These are phyloP conservation scores for Augochlorella aurata DNA, from an alignment of 2,888 invertebrate genomes.

Conservation along the genomic window DNA sequence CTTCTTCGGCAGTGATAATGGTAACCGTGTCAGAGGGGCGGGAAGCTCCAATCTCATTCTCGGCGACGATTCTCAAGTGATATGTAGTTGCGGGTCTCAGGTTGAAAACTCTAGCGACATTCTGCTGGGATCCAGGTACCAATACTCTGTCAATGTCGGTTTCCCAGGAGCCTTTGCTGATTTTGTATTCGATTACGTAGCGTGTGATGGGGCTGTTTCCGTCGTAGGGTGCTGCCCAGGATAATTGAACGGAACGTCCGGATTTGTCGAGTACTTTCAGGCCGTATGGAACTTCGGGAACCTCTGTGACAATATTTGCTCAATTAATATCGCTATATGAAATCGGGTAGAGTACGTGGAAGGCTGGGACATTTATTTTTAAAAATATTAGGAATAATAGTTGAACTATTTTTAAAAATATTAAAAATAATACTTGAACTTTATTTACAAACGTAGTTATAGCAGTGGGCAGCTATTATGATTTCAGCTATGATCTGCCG, in stretches of 20 bases:
- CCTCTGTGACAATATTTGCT: slow-evolving; percentile 84
- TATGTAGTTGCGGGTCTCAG: slow-evolving; percentile 95
- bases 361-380: no score
- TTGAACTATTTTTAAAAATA: no score
- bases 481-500: no score
- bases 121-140: slow-evolving; percentile 92
- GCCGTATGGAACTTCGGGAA: slow-evolving; percentile 94
- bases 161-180: slow-evolving; percentile 91
- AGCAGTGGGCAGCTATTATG: no score
- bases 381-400: no score
- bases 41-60: slow-evolving; percentile 96
- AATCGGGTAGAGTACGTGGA: no score
- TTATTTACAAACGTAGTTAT: no score
- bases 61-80: slow-evolving; percentile 95
- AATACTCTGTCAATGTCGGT: slow-evolving; percentile 93
- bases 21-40: slow-evolving; percentile 96
- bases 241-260: slow-evolving; percentile 93
- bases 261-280: slow-evolving; percentile 94
- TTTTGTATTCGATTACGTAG: slow-evolving; percentile 95
- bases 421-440: no score
- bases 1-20: slow-evolving; percentile 97
- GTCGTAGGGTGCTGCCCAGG: slow-evolving; percentile 96
- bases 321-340: not conserved
- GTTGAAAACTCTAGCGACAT: slow-evolving; percentile 94
- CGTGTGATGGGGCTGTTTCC: slow-evolving; percentile 95